Percentiles rank a stretch among this genome's conserved stretches.
phyloP scores from a whole-genome alignment of 2,797 vertebrate species.

The Bucorvus abyssinicus region DNA sequence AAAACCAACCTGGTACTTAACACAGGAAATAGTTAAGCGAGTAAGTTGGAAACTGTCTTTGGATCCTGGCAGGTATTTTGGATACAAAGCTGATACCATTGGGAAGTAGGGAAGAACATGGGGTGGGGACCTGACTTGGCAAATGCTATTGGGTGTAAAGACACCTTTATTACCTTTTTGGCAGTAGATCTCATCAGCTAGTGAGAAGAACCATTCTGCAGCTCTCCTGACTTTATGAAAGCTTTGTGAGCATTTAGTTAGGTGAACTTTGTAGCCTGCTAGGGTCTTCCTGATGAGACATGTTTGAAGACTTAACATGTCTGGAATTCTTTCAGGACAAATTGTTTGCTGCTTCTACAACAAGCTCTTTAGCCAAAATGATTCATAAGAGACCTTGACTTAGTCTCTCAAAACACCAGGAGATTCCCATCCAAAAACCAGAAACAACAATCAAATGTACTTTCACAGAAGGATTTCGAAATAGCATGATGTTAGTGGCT shows the following conservation, averaged over 20 bases:
- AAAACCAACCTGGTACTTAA: not conserved
- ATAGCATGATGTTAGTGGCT: not conserved
- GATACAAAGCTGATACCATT: not conserved
- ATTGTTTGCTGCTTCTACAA: not conserved
- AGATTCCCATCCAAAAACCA: not conserved
- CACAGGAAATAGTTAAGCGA: not conserved
- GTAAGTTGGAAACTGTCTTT: rapidly evolving
- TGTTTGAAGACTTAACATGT: not conserved
- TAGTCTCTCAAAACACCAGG: not conserved
- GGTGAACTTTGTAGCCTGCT: not conserved
- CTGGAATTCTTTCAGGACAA: constrained; percentile 6
- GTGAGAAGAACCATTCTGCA: not conserved
- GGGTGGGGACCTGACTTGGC: not conserved
- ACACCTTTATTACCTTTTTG: not conserved
- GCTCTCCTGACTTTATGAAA: not conserved
- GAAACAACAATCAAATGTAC: not conserved
- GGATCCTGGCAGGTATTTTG: not conserved
- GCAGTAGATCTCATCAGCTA: not conserved
- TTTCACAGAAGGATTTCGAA: not conserved
- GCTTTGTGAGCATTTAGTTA: not conserved
- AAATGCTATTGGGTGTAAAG: not conserved
- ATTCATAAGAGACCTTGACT: not conserved
- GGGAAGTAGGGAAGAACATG: not conserved
- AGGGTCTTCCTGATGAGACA: not conserved
- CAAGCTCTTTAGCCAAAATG: not conserved